Evolutionary conservation across 2,113 vertebrate species (phyloP), one percentile per base, ranked within the genome.

Genomic region (Thalassoma bifasciatum): DNA sequence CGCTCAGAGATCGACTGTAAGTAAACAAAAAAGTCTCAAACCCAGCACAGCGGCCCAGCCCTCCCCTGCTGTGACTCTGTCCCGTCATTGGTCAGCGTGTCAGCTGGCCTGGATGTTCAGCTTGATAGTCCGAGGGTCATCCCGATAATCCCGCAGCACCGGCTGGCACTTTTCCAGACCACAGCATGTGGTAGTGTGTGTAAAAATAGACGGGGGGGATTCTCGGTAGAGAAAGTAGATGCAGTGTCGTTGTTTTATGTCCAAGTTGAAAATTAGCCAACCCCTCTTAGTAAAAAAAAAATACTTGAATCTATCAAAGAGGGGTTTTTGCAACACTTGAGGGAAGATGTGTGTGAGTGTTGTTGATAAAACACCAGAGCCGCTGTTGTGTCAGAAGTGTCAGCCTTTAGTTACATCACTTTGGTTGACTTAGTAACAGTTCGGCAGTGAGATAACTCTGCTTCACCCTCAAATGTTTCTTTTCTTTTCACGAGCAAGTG

Each of bases 1-100:
- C 96, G 94, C 0, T 98, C 98, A 0, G 97, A 99, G 94, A 96
- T 99, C 0, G 95, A 98, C 86, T 98, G 98, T 99, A 90, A 95
- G 98, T 97, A 21, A 75, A 51, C 78, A 72, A 46, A 54, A n/a
- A 60, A 63, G 8, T 19, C 17, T 23, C 37, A 37, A 53, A 30
- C 9, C 10, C 16, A 34, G 51, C 53, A 24, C 50, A 12, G 34
- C 42, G n/a, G 1, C 16, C 22, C 47, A 30, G 30, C 12, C 3
- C 5, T 19, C 22, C 54, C 13, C 17, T 47, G 44, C 58, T 26
- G 5, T 65, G 61, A 60, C 21, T 66, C 52, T 56, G 40, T 50
- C 44, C 47, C 22, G 34, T 60, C 64, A 59, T 49, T 70, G 64
- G 56, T 66, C 52, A n/a, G 7, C 30, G 17, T 73, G 77, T 67